Evolutionary conservation across 2,888 invertebrate species (phyloP).

Genomic region (Elegia similella): DNA sequence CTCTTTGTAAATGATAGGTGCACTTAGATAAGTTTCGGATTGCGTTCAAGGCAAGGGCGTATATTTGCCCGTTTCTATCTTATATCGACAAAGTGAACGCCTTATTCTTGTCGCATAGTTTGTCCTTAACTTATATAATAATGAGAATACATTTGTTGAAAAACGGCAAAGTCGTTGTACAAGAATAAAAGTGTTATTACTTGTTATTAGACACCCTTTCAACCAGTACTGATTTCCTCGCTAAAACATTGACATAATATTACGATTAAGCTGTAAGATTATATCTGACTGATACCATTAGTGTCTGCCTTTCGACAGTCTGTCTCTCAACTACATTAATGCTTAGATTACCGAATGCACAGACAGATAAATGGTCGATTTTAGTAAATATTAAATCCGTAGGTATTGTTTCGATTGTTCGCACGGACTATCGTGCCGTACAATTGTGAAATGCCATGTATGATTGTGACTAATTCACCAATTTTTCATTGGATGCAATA

Average conservation of each 20-base stretch:
- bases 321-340: constrained; percentile 1
- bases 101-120: constrained; percentile 20
- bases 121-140: neutral
- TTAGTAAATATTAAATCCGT: constrained; percentile 1
- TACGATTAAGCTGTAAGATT: constrained; percentile 10
- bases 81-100: constrained; percentile 26
- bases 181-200: neutral
- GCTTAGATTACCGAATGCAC: constrained; percentile 2
- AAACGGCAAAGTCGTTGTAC: neutral
- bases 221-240: neutral
- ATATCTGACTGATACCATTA: constrained; percentile 3
- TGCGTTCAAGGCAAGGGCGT: constrained; percentile 46
- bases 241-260: constrained; percentile 1
- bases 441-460: constrained; percentile 42
- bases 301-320: constrained; percentile 1
- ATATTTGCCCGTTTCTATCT: constrained; percentile 27
- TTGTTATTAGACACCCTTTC: neutral
- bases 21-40: constrained; percentile 34
- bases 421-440: constrained; percentile 21
- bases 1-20: constrained; percentile 26
- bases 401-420: constrained; percentile 12
- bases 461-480: constrained; percentile 45
- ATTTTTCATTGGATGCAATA: constrained; percentile 48
- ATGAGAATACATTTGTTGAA: neutral
- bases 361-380: constrained; percentile 6